Percentiles rank a stretch among this genome's conserved stretches.
These are phyloP conservation scores for Nilaparvata lugens DNA, from an alignment of 1,140 invertebrate genomes.

Conservation along the genomic window DNA sequence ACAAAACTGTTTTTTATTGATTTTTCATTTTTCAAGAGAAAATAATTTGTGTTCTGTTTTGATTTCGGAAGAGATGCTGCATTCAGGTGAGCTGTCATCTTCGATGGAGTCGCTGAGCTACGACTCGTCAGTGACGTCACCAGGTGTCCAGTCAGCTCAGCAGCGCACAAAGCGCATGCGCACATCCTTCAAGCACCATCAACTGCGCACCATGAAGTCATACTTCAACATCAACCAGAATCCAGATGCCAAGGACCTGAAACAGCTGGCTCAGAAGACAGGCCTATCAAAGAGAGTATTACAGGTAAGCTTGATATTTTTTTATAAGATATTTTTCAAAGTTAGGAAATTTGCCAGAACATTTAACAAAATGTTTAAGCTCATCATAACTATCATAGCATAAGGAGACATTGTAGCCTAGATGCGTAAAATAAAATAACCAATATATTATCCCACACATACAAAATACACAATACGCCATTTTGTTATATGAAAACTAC, in stretches of 20 bases:
- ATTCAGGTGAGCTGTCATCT: constrained; percentile 59
- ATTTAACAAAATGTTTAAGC: too few relatives aligned
- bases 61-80: constrained; percentile 57
- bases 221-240: constrained; percentile 97
- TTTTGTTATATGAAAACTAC: too few relatives aligned
- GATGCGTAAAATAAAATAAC: too few relatives aligned
- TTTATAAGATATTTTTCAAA: too few relatives aligned
- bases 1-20: too few relatives aligned
- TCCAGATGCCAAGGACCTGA: constrained; percentile 92
- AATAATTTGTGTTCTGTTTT: constrained; percentile 19
- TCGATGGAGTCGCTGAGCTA: constrained; percentile 64
- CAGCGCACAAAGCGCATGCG: constrained; percentile 82
- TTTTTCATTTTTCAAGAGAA: too few relatives aligned
- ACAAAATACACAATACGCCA: too few relatives aligned
- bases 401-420: too few relatives aligned
- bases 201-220: constrained; percentile 93
- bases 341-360: too few relatives aligned
- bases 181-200: constrained; percentile 95
- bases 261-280: constrained; percentile 93
- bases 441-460: too few relatives aligned
- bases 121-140: constrained; percentile 61
- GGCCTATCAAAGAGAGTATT: constrained; percentile 90
- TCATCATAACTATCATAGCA: too few relatives aligned
- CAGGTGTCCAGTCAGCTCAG: constrained; percentile 33
- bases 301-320: constrained; percentile 74